These are phyloP conservation scores for Aplodontia rufa DNA, from an alignment of 2,113 vertebrate species.

Conservation along the genomic window DNA sequence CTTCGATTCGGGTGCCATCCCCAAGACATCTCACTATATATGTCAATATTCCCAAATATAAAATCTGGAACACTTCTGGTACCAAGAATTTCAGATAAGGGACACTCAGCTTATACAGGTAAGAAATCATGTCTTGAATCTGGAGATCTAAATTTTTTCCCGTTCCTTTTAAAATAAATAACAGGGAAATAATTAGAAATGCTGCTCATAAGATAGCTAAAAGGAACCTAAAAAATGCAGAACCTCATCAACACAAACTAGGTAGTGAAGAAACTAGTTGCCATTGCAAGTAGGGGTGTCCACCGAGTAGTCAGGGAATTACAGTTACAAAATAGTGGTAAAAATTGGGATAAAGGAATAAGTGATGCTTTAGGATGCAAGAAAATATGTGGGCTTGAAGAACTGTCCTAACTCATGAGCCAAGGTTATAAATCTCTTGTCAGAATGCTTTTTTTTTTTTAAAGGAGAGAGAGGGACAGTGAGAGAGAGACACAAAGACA, in stretches of 20 bases:
- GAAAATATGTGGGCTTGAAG: not conserved
- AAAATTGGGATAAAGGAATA: constrained; percentile 30
- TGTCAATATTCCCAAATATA: not conserved
- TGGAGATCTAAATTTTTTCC: not conserved
- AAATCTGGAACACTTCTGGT: not conserved
- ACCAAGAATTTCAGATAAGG: not conserved
- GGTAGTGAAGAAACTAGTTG: not conserved
- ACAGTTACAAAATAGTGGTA: not conserved
- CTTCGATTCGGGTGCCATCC: not conserved
- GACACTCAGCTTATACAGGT: not conserved
- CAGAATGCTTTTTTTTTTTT: too few species aligned
- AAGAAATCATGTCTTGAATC: not conserved
- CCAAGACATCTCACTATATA: not conserved
- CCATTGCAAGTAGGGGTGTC: not conserved
- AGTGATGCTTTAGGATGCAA: not conserved
- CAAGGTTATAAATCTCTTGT: not conserved
- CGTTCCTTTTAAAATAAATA: not conserved
- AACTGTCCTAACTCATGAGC: not conserved
- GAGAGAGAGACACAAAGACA: too few species aligned
- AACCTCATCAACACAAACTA: not conserved
- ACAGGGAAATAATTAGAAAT: not conserved
- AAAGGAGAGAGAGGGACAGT: too few species aligned
- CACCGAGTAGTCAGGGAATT: not conserved
- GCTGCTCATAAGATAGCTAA: not conserved
- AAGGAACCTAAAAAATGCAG: not conserved